Percentiles rank a stretch among this genome's conserved stretches.
phyloP scores from a whole-genome alignment of 2,797 vertebrate genomes.

The Austrolebias charrua region DNA sequence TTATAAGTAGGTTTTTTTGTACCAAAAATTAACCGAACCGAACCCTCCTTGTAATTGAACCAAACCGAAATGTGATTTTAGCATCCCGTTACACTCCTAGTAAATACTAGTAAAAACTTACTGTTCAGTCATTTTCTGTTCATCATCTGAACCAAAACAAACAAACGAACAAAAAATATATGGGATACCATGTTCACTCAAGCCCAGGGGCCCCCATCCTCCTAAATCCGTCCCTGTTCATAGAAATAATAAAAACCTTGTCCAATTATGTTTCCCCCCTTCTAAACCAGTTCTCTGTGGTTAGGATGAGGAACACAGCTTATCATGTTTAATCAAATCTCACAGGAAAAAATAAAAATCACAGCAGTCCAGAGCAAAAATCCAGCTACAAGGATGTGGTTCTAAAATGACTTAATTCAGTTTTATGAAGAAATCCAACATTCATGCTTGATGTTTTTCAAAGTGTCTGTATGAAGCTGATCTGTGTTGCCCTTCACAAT shows the following conservation, averaged over 20 bases:
- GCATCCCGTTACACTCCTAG: no score
- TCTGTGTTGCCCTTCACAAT: slow-evolving; percentile 20
- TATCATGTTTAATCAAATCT: slow-evolving; percentile 4
- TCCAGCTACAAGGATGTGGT: slow-evolving; percentile 12
- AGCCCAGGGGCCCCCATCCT: no score
- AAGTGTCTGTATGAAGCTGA: slow-evolving; percentile 36
- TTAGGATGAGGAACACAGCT: slow-evolving; percentile 36
- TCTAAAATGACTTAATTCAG: slow-evolving; percentile 27
- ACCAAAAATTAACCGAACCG: no score
- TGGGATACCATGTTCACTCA: no score
- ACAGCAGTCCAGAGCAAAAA: slow-evolving; percentile 12
- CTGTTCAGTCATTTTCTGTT: no score
- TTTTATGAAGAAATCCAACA: slow-evolving; percentile 9
- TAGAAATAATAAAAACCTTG: slow-evolving; percentile 50
- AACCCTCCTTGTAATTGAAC: no score
- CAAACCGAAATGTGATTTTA: no score
- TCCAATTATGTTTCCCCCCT: slow-evolving; percentile 28
- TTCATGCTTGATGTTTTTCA: slow-evolving; percentile 16
- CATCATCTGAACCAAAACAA: no score
- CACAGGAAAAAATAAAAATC: slow-evolving; percentile 21
- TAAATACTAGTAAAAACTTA: no score
- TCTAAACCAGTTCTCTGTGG: slow-evolving; percentile 38
- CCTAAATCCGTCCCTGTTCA: no score
- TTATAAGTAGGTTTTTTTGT: no score
- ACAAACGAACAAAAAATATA: no score